These are phyloP conservation scores for Sebastes vulpes DNA, from an alignment of 2,797 vertebrate species.

Conservation along the genomic window DNA sequence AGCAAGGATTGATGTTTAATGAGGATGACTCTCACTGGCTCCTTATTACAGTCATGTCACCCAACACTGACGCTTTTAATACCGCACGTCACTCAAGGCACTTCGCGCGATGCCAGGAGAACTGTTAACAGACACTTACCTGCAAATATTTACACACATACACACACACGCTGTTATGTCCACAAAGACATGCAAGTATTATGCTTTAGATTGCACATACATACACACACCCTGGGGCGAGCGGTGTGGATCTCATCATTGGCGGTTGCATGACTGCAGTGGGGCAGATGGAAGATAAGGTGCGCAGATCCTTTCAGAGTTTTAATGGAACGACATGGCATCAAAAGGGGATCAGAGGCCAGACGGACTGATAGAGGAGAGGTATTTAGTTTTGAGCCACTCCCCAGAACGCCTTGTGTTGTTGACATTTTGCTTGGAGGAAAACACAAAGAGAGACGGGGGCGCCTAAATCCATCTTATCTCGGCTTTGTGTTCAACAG, in stretches of 20 bases:
- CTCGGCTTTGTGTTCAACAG: conserved; percentile 57
- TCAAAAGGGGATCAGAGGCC: conserved; percentile 66
- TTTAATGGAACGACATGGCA: conserved; percentile 57
- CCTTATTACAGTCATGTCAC: conserved; percentile 76
- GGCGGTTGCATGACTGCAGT: not conserved
- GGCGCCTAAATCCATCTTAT: conserved; percentile 51
- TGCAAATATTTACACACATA: conserved; percentile 18
- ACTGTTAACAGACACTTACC: conserved; percentile 63
- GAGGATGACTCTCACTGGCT: conserved; percentile 74
- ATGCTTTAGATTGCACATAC: not conserved
- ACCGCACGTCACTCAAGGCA: conserved; percentile 72
- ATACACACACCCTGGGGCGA: conserved; percentile 1
- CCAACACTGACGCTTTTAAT: conserved; percentile 82
- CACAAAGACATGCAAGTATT: not conserved
- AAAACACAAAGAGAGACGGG: conserved; percentile 56
- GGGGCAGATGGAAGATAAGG: conserved; percentile 51
- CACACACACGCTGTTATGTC: not conserved
- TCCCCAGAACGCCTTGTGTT: conserved; percentile 54
- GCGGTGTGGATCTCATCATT: conserved; percentile 13
- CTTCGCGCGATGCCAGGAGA: conserved; percentile 56
- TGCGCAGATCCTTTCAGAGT: conserved; percentile 50
- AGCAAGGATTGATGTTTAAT: conserved; percentile 79
- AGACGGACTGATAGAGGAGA: conserved; percentile 46
- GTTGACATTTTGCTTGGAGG: conserved; percentile 66
- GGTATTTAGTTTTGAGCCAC: conserved; percentile 56